Base-by-base conservation (phyloP, 1,140 invertebrate genomes). In the Phortica variegata region DNA sequence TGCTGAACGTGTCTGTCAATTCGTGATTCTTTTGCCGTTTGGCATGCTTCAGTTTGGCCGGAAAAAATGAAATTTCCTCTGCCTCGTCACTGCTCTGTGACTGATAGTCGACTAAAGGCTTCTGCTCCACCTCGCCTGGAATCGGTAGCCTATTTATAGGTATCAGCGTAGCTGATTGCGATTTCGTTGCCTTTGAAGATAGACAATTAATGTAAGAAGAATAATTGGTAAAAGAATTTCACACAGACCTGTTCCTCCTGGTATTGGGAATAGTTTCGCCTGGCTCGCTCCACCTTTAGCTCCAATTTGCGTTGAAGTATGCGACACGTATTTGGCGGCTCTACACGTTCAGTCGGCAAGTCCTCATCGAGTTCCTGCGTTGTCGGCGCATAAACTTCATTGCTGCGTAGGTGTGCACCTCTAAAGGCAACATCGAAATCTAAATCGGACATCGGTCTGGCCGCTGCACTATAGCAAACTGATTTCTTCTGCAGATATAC, bases 61-160 rank as follows among this genome's bases (percentile, higher is more conserved):
- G 71, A 29, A 75, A 74, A 38, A 75, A 76, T 17, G 69, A 62
- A 16, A 73, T 63, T 33, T 73, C 71, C 45, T 75, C 73, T n/a
- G 61, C 59, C 37, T 75, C 73, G 29, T 75, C 73, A 34, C 63
- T 68, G 46, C 68, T 72, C 43, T 76, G 71, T 19, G 68, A 71
- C 52, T 76, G 74, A 47, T 75, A 75, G 42, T 76, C 74, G 21
- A 76, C 74, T 41, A 76, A 49, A 12, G 73, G 73, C 42, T 74
- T 71, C 21, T 73, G 62, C 39, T 75, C 73, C 10, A 47, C 37
- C 39, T 71, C 61, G 13, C 74, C 69, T 10, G 74, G 74, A 44
- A 76, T 74, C 34, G 65, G 56, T 18, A 76, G 45, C 7, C 74
- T 55, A 48, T 65, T 71, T 42, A 76, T 76, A 1, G 74, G 73